Conservation (phyloP, 2,797 vertebrate genomes). For the Chelidonichthys spinosus region DNA sequence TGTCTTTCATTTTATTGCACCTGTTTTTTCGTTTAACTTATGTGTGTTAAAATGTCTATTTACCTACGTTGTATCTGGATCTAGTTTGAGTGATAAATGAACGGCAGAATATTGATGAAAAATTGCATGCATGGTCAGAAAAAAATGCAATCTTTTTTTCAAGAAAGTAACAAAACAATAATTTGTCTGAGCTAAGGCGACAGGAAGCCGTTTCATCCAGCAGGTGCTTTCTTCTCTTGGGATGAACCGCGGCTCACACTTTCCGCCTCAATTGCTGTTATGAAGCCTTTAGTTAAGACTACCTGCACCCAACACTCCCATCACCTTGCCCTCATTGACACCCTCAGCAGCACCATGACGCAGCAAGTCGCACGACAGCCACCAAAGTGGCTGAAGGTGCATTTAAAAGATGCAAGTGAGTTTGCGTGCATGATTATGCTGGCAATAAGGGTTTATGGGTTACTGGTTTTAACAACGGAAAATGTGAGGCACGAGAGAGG, state of each 20-base stretch:
- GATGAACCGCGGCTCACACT: slow-evolving; percentile 41
- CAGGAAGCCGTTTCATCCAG: slow-evolving; percentile 42
- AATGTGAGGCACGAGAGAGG: slow-evolving; percentile 71
- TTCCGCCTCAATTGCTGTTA: slow-evolving; percentile 63
- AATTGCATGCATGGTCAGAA: neutral
- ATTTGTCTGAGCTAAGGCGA: slow-evolving; percentile 21
- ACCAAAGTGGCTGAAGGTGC: slow-evolving; percentile 62
- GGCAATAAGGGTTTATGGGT: slow-evolving; percentile 68
- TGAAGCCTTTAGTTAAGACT: slow-evolving; percentile 31
- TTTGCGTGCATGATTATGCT: slow-evolving; percentile 53
- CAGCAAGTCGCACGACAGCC: slow-evolving; percentile 59
- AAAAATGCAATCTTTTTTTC: neutral
- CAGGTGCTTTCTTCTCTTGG: slow-evolving; percentile 55
- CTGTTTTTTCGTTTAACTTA: slow-evolving; percentile 14
- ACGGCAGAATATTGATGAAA: neutral
- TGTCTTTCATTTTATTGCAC: slow-evolving; percentile 13
- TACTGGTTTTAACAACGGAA: slow-evolving; percentile 75
- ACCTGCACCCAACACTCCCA: slow-evolving; percentile 29
- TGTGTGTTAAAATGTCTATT: neutral
- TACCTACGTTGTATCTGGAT: neutral
- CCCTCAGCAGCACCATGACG: slow-evolving; percentile 58
- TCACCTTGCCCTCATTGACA: slow-evolving; percentile 35
- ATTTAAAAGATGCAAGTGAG: slow-evolving; percentile 53
- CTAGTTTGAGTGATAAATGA: neutral
- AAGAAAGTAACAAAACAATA: neutral